A percentile compares a stretch with the other conserved stretches of the same genome.
phyloP scores from a whole-genome alignment of 1,140 invertebrate species.

The Drosophila mojavensis region DNA sequence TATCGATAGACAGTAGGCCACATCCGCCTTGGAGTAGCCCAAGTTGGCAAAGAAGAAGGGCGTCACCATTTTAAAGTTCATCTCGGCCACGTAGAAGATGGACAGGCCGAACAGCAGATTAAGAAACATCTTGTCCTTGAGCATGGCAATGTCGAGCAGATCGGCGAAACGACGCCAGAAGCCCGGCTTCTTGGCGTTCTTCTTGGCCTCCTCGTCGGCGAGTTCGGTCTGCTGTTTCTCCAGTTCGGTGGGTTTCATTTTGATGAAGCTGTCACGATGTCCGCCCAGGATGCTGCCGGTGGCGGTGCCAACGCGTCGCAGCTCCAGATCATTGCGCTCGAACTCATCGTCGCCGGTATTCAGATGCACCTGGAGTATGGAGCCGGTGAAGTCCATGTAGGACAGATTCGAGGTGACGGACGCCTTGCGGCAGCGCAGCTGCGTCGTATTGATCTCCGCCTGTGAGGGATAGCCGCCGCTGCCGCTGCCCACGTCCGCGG shows the following conservation, averaged over 20 bases:
- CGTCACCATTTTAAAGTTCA: slow-evolving; percentile 90
- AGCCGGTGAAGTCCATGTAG: slow-evolving; percentile 89
- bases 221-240: slow-evolving; percentile 64
- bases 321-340: slow-evolving; percentile 78
- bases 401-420: slow-evolving; percentile 89
- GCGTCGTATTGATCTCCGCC: slow-evolving; percentile 67
- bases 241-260: slow-evolving; percentile 79
- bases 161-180: slow-evolving; percentile 85
- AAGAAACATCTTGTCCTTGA: slow-evolving; percentile 88
- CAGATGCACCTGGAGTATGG: slow-evolving; percentile 87
- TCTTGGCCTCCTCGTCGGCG: slow-evolving; percentile 57
- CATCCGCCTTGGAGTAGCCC: slow-evolving; percentile 87
- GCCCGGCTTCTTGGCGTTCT: slow-evolving; percentile 79
- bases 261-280: slow-evolving; percentile 80
- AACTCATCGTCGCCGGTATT: slow-evolving; percentile 84
- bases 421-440: slow-evolving; percentile 85
- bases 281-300: slow-evolving; percentile 67
- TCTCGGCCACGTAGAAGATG: slow-evolving; percentile 89
- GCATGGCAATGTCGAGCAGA: slow-evolving; percentile 87
- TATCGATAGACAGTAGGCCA: slow-evolving; percentile 89
- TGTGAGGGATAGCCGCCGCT: slow-evolving; percentile 68
- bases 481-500: slow-evolving; percentile 53
- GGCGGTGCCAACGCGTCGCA: slow-evolving; percentile 78
- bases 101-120: slow-evolving; percentile 89
- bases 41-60: slow-evolving; percentile 89